A percentile compares a stretch with the other conserved stretches of the same genome.
These are phyloP conservation scores for Dinomys branickii DNA, from an alignment of 2,113 vertebrate species.

Conservation along the genomic window DNA sequence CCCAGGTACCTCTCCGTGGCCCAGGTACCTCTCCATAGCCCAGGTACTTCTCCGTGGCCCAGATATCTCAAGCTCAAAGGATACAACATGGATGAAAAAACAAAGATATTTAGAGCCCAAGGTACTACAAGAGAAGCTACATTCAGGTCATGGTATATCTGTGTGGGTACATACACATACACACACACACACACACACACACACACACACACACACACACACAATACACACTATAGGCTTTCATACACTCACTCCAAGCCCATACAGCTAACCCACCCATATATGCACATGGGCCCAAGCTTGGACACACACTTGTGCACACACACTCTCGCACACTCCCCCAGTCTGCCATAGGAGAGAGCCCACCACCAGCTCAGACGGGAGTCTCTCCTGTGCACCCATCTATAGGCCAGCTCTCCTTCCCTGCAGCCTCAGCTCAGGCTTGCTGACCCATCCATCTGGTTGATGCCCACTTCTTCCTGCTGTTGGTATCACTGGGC, in stretches of 20 bases:
- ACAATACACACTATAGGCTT: too few relatives aligned
- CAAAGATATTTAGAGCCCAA: background rate
- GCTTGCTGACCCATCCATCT: too few relatives aligned
- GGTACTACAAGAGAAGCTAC: background rate
- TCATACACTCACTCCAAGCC: background rate
- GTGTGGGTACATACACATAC: accelerated
- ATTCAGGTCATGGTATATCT: background rate
- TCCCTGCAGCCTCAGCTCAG: background rate
- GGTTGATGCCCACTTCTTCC: background rate
- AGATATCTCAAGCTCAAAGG: background rate
- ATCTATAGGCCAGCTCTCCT: background rate
- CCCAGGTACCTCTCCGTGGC: background rate
- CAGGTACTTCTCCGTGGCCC: background rate
- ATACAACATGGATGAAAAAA: background rate
- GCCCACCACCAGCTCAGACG: background rate
- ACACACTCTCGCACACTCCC: background rate
- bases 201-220: background rate
- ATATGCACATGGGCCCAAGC: background rate
- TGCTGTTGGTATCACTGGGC: background rate
- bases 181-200: background rate
- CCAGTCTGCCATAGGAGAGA: background rate
- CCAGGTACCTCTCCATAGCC: background rate
- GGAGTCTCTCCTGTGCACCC: background rate
- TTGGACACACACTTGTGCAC: background rate
- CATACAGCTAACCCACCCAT: too few relatives aligned